Percentiles rank a stretch among this genome's conserved stretches.
Conservation (phyloP, 2,888 invertebrate species). For the Drosophila dives region DNA sequence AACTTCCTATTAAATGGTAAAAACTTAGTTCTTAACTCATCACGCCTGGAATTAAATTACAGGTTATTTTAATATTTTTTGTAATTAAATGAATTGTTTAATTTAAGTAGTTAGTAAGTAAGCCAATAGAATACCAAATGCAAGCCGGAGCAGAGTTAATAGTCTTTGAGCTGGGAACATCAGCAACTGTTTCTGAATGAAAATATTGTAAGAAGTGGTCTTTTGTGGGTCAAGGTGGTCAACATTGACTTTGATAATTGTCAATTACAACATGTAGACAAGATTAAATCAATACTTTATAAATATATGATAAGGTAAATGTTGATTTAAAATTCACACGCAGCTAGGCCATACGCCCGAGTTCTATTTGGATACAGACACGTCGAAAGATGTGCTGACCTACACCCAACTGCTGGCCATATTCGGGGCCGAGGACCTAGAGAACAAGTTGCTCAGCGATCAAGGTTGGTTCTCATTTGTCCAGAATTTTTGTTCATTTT, state of each 20-base stretch:
- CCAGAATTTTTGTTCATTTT: slow-evolving; percentile 10
- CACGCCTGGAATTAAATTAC: background rate
- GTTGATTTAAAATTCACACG: slow-evolving; percentile 50
- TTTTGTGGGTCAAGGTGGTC: slow-evolving; percentile 55
- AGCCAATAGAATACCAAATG: background rate
- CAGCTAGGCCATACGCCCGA: slow-evolving; percentile 93
- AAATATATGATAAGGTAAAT: slow-evolving; percentile 52
- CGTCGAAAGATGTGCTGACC: slow-evolving; percentile 87
- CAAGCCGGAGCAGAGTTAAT: background rate
- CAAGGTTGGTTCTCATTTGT: slow-evolving; percentile 87
- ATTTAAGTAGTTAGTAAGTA: background rate
- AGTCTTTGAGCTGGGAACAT: slow-evolving; percentile 13
- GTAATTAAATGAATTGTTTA: background rate
- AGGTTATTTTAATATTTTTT: background rate
- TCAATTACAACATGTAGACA: slow-evolving; percentile 21
- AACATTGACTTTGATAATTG: slow-evolving; percentile 65
- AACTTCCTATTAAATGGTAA: background rate
- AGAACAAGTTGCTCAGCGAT: slow-evolving; percentile 90
- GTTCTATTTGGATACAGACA: slow-evolving; percentile 89
- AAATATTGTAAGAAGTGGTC: background rate
- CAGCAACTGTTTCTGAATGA: slow-evolving; percentile 9
- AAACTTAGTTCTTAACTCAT: background rate
- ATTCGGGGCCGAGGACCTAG: slow-evolving; percentile 89
- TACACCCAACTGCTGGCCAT: slow-evolving; percentile 89
- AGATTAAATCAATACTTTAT: slow-evolving; percentile 67